These are phyloP conservation scores for Morus bassanus DNA, from an alignment of 2,797 vertebrate genomes.

Conservation along the genomic window DNA sequence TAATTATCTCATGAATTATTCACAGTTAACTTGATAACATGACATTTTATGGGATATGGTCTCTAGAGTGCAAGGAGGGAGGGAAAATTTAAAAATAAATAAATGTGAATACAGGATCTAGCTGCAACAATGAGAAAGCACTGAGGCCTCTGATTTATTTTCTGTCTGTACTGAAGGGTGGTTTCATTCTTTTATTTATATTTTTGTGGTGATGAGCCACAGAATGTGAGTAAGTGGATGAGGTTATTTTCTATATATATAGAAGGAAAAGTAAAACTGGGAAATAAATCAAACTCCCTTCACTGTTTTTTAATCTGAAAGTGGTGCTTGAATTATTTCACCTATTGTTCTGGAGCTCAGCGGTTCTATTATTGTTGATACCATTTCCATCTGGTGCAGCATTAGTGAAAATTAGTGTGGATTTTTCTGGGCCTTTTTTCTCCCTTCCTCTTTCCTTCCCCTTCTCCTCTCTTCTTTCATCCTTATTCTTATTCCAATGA, in stretches of 20 bases:
- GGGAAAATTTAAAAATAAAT: slow-evolving; percentile 64
- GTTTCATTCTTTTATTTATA: slow-evolving; percentile 46
- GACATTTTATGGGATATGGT: slow-evolving; percentile 67
- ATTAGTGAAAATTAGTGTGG: neutral
- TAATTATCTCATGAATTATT: slow-evolving; percentile 80
- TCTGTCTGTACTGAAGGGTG: slow-evolving; percentile 20
- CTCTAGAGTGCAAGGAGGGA: slow-evolving; percentile 46
- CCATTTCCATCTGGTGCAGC: neutral
- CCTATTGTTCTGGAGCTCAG: slow-evolving; percentile 11
- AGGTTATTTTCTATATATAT: slow-evolving; percentile 51
- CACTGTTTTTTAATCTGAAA: slow-evolving; percentile 55
- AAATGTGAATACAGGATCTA: slow-evolving; percentile 54
- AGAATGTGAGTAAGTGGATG: slow-evolving; percentile 59
- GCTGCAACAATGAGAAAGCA: slow-evolving; percentile 67
- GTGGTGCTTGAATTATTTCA: slow-evolving; percentile 32
- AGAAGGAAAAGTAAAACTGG: slow-evolving; percentile 9
- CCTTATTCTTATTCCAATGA: neutral
- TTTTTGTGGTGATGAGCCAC: slow-evolving; percentile 51
- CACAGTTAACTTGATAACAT: slow-evolving; percentile 73
- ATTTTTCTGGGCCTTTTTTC: neutral
- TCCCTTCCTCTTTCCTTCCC: neutral
- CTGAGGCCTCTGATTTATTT: slow-evolving; percentile 63
- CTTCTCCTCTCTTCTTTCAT: neutral
- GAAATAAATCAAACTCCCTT: slow-evolving; percentile 32
- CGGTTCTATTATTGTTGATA: neutral